Evolutionary conservation across 2,797 vertebrate genomes (phyloP), one percentile per base, ranked within the genome.

Genomic region (Monodelphis domestica): DNA sequence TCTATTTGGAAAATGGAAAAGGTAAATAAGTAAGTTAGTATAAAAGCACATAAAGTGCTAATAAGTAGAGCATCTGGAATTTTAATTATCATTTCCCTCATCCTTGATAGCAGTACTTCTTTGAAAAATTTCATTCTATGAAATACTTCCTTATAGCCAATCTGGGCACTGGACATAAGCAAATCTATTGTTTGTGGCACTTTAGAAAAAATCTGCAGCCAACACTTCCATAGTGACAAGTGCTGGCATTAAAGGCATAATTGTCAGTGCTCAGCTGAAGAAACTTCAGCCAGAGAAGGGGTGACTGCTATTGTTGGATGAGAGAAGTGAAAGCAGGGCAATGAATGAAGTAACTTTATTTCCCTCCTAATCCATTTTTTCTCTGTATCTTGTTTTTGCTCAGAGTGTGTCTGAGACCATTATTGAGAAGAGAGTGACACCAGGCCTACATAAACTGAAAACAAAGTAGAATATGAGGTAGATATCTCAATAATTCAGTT

Each of bases 241-340:
- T 87, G 50, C 0, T 88, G 3, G 89, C 0, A 30, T 94, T 96
- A 90, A 97, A 96, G 51, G 90, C 53, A 9, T 17, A 96, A 78
- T 96, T 96, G 97, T 93, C 53, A 95, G n/a, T 55, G 26, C 52
- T 26, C 56, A 78, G 70, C 11, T 95, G 24, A 90, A 96, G 96
- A 94, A 94, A 1, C 87, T 90, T 91, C 14, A 94, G 17, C 84
- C 52, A 94, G 12, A 93, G 14, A 94, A 95, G 11, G 14, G 90
- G 70, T 95, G 53, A 94, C 0, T 94, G 52, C 26, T 96, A 96
- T 95, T 93, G 0, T 5, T 29, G 3, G 24, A 93, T 97, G 5
- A 94, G 95, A 94, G 91, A 90, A 96, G 90, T 63, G 33, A 96
- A 95, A 96, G 24, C 0, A 21, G 93, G 90, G 1, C 54, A 92